Percentiles rank a stretch among this genome's conserved stretches.
Evolutionary conservation across 2,888 invertebrate genomes (phyloP).

Genomic region (Pardosa pseudoannulata): DNA sequence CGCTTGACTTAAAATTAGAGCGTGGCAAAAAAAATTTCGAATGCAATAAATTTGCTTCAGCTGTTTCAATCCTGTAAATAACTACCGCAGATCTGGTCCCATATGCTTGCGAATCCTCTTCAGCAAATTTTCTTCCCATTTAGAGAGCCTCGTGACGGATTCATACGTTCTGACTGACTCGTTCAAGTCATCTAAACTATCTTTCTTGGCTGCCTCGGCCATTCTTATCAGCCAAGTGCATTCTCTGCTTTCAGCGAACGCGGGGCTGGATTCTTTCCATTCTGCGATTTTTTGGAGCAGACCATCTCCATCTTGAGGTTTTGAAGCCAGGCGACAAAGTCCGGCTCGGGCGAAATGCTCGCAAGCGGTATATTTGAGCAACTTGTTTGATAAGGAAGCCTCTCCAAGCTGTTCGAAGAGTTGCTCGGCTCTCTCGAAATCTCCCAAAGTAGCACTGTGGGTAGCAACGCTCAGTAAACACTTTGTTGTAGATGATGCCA

Average conservation of each 20-base stretch:
- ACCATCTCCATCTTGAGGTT: constrained; percentile 33
- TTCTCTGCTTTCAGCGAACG: constrained; percentile 79
- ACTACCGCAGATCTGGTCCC: constrained; percentile 21
- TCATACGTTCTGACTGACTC: constrained; percentile 78
- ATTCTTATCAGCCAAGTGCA: constrained; percentile 79
- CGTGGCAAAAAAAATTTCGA: too few relatives aligned
- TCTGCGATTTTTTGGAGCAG: constrained; percentile 22
- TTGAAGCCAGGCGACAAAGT: constrained; percentile 77
- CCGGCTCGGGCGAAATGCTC: constrained; percentile 80
- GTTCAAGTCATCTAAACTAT: constrained; percentile 77
- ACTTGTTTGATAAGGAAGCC: constrained; percentile 79
- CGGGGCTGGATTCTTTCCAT: constrained; percentile 79
- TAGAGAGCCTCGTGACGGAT: constrained; percentile 77
- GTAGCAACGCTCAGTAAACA: constrained; percentile 79
- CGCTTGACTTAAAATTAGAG: too few relatives aligned
- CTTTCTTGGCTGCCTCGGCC: constrained; percentile 76
- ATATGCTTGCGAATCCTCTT: constrained; percentile 78
- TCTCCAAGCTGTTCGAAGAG: constrained; percentile 79
- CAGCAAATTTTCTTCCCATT: constrained; percentile 78
- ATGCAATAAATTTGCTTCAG: too few relatives aligned
- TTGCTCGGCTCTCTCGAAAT: constrained; percentile 79
- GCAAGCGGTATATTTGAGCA: constrained; percentile 80
- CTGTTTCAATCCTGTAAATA: neutral
- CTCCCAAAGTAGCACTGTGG: constrained; percentile 79
- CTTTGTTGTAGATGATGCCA: constrained; percentile 78